Evolutionary conservation across 2,797 vertebrate genomes (phyloP).

Genomic region (Eurystomus glaucurus): DNA sequence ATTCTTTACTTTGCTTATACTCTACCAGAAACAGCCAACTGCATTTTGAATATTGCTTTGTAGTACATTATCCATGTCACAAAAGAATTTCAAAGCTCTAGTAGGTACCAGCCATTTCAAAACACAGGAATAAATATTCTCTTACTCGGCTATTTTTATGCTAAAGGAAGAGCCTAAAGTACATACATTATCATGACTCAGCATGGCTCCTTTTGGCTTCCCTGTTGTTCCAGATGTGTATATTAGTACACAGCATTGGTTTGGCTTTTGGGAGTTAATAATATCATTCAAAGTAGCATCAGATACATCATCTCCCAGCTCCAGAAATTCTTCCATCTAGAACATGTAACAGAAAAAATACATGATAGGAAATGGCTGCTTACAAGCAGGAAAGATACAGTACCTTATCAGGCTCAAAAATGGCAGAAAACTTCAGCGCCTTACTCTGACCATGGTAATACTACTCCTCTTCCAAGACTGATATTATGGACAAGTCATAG

Average conservation of each 20-base stretch:
- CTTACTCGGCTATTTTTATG: not conserved
- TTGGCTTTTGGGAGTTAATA: conserved; percentile 86
- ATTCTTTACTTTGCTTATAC: not conserved
- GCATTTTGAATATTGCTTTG: not conserved
- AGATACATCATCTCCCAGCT: conserved; percentile 81
- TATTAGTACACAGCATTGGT: conserved; percentile 90
- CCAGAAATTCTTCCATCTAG: conserved; percentile 89
- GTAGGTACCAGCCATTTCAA: not conserved
- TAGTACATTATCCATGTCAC: not conserved
- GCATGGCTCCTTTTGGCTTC: conserved; percentile 91
- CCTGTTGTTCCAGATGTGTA: conserved; percentile 93
- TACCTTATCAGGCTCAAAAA: not conserved
- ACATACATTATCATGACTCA: conserved; percentile 93
- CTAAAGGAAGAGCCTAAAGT: not conserved
- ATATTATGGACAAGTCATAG: not conserved
- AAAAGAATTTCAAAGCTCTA: not conserved
- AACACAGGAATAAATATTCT: not conserved
- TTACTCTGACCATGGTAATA: not conserved
- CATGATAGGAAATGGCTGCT: not conserved
- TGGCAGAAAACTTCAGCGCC: not conserved
- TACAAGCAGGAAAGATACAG: not conserved
- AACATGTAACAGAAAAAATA: not conserved
- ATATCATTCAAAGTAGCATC: conserved; percentile 85
- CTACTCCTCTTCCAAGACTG: not conserved
- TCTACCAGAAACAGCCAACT: not conserved